Percentiles rank a stretch among this genome's conserved stretches.
Conservation (phyloP, 1,140 invertebrate genomes). For the Euwallacea similis region DNA sequence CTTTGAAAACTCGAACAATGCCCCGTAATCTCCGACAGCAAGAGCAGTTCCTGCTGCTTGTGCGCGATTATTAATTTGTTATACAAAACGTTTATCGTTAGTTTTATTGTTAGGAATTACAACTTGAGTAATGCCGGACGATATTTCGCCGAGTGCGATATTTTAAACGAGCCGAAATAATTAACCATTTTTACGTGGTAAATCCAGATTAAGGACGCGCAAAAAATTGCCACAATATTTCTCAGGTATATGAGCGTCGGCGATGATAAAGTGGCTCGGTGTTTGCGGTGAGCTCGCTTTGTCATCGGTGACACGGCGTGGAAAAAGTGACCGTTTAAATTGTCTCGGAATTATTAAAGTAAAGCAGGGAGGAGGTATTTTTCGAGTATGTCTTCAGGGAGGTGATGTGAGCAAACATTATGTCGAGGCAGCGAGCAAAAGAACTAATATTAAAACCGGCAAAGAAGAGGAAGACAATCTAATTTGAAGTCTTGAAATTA, state of each 20-base stretch:
- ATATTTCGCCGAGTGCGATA: conserved; percentile 5
- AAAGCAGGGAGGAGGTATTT: not conserved
- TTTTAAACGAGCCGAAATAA: conserved; percentile 7
- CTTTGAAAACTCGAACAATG: too few species aligned
- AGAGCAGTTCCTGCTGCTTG: too few species aligned
- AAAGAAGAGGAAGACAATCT: too few species aligned
- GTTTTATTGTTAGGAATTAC: not conserved
- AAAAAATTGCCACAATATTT: conserved; percentile 12
- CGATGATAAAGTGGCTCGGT: not conserved
- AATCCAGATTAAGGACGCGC: conserved; percentile 9
- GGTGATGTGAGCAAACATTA: too few species aligned
- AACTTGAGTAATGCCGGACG: not conserved
- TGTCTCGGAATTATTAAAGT: conserved; percentile 3
- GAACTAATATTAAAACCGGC: too few species aligned
- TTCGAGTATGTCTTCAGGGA: not conserved
- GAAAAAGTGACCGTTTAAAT: conserved; percentile 1
- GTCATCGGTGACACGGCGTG: conserved; percentile 1
- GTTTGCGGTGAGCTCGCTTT: not conserved
- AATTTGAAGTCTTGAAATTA: too few species aligned
- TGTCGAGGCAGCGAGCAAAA: too few species aligned
- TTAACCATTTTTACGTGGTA: conserved; percentile 10
- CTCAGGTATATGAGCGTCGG: conserved; percentile 9
- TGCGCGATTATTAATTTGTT: not conserved
- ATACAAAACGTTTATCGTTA: not conserved
- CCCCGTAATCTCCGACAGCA: too few species aligned